phyloP scores from a whole-genome alignment of 2,113 vertebrate genomes.

The Tachuris rubrigastra region DNA sequence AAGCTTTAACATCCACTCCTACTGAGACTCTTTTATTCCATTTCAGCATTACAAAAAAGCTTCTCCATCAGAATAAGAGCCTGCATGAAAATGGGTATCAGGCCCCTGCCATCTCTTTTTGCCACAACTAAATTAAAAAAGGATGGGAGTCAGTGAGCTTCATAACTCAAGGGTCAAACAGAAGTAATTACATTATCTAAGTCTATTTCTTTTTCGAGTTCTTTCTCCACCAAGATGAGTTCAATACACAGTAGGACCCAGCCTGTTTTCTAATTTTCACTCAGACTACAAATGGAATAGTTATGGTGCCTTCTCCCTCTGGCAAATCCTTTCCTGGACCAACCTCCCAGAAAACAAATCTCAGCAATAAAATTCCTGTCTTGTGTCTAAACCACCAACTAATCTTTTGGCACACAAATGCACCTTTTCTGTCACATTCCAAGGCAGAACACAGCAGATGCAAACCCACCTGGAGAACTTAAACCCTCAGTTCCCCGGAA shows the following conservation, averaged over 20 bases:
- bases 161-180: background rate
- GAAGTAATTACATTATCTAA: background rate
- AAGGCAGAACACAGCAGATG: background rate
- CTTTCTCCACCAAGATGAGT: background rate
- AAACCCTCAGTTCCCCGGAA: background rate
- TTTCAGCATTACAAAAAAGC: background rate
- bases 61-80: background rate
- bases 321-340: background rate
- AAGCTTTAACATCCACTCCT: background rate
- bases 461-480: background rate
- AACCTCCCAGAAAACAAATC: background rate
- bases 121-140: background rate
- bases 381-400: background rate
- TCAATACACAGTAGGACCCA: background rate
- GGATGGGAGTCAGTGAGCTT: background rate
- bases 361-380: background rate
- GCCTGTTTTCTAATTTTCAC: background rate
- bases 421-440: background rate
- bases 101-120: background rate
- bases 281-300: background rate
- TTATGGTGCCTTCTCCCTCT: background rate
- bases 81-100: background rate
- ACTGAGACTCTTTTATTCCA: background rate
- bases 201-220: background rate
- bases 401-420: background rate